These are phyloP conservation scores for Marisa cornuarietis DNA, from an alignment of 1,140 invertebrate genomes.

Conservation along the genomic window DNA sequence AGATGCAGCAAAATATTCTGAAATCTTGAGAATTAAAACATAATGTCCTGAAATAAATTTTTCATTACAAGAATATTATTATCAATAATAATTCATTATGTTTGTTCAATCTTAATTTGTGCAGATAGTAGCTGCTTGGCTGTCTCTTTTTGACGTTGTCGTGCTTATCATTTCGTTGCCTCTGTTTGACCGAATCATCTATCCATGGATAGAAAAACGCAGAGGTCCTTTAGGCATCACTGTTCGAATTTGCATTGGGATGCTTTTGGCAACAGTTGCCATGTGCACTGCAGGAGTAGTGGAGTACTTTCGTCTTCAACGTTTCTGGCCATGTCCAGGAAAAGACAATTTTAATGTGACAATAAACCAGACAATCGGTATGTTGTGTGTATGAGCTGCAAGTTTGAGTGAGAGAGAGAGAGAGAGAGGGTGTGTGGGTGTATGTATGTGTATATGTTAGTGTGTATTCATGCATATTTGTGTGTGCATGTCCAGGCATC, in stretches of 20 bases:
- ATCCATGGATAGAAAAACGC: conserved; percentile 58
- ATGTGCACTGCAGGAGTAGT: conserved; percentile 66
- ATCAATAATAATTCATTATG: not conserved
- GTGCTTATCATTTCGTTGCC: conserved; percentile 66
- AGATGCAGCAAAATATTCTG: not conserved
- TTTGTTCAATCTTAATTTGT: not conserved
- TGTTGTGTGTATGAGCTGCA: conserved; percentile 44
- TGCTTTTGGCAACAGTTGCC: conserved; percentile 66
- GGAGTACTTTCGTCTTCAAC: conserved; percentile 48
- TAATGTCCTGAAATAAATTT: not conserved
- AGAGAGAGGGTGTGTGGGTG: too few relatives aligned
- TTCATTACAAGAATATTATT: not conserved
- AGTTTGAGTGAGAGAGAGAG: too few relatives aligned
- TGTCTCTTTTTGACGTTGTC: conserved; percentile 68
- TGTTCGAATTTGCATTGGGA: conserved; percentile 64
- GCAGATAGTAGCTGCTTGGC: conserved; percentile 66
- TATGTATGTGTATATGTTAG: too few relatives aligned
- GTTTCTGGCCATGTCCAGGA: conserved; percentile 37
- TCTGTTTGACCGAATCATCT: conserved; percentile 66
- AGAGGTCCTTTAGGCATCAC: conserved; percentile 44
- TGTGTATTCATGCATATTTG: not conserved
- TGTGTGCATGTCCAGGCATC: too few relatives aligned
- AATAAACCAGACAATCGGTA: conserved; percentile 48
- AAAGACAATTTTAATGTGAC: conserved; percentile 31
- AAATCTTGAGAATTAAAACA: not conserved